Conservation (phyloP, 2,113 vertebrate species). For the Apeltes quadracus region DNA sequence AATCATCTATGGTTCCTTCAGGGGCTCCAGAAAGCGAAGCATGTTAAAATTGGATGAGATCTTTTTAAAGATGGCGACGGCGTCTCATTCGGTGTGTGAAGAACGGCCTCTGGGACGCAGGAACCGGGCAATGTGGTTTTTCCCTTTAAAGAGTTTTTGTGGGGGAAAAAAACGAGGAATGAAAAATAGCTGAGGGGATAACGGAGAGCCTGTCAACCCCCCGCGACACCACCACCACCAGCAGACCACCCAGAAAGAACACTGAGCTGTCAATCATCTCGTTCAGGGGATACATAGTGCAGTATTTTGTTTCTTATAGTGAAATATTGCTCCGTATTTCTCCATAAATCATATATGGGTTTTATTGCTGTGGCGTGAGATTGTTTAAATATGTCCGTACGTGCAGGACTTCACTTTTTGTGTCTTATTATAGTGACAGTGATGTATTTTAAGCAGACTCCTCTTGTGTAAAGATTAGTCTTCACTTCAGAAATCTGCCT, state of each 20-base stretch:
- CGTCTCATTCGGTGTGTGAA: slow-evolving; percentile 36
- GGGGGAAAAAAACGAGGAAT: slow-evolving; percentile 34
- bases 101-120: slow-evolving; percentile 35
- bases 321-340: slow-evolving; percentile 25
- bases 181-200: slow-evolving; percentile 51
- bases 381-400: neutral
- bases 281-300: slow-evolving; percentile 47
- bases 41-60: neutral
- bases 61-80: slow-evolving; percentile 32
- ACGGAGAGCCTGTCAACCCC: slow-evolving; percentile 44
- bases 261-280: slow-evolving; percentile 74
- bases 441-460: neutral
- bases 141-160: slow-evolving; percentile 58
- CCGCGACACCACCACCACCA: slow-evolving; percentile 1
- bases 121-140: slow-evolving; percentile 43
- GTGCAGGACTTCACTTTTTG: slow-evolving; percentile 13
- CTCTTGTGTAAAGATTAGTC: neutral
- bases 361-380: slow-evolving; percentile 13
- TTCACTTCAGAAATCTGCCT: neutral
- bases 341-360: slow-evolving; percentile 10
- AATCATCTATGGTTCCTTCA: too few relatives aligned
- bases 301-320: slow-evolving; percentile 46
- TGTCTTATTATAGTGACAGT: neutral
- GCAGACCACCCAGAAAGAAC: slow-evolving; percentile 76
- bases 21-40: too few relatives aligned